Base-by-base conservation (phyloP, 2,113 vertebrate genomes). In the Vulpes vulpes region DNA sequence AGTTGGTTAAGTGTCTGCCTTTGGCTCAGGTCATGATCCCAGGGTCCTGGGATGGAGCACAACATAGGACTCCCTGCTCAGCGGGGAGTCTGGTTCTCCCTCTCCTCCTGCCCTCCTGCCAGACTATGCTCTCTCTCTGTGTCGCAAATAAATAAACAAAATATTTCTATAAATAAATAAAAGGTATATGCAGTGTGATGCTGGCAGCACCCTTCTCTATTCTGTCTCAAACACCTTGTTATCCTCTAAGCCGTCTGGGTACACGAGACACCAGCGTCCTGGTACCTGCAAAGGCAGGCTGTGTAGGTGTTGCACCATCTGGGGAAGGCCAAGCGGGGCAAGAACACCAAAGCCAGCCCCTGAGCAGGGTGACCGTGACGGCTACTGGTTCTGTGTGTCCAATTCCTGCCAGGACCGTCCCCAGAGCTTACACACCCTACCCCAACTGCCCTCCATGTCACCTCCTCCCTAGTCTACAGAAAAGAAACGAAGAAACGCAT, bases 151-250 rank as follows among this genome's bases (percentile, higher is more conserved):
- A 67, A 67, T 69, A 23, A 25, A 74, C 43, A 8, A 43, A 43
- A 43, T 43, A 43, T 43, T 43, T 43, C 43, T 43, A 16, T 7
- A 78, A 76, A 49, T 51, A 32, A 23, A 59, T 2, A n/a, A 23
- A 17, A 1, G 3, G 10, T 14, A 22, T 64, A 15, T 69, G 53
- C 22, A 0, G 8, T 1, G 30, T 4, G 51, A 8, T 2, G 22
- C 71, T 38, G 51, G 60, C 11, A 38, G 43, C 1, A 0, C 0
- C 74, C 60, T 25, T 19, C 30, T 60, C 51, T 11, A 23, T 76
- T 51, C 60, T 3, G 2, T 22, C 22, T 76, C 32, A 60, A 49
- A 81, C 12, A 20, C 17, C 51, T 59, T 8, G 20, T 17, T 14
- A 11, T 19, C 73, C 59, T 67, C 64, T 49, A 30, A 73, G 69